These are phyloP conservation scores for Corapipo altera DNA, from an alignment of 2,113 vertebrate genomes.

Conservation along the genomic window DNA sequence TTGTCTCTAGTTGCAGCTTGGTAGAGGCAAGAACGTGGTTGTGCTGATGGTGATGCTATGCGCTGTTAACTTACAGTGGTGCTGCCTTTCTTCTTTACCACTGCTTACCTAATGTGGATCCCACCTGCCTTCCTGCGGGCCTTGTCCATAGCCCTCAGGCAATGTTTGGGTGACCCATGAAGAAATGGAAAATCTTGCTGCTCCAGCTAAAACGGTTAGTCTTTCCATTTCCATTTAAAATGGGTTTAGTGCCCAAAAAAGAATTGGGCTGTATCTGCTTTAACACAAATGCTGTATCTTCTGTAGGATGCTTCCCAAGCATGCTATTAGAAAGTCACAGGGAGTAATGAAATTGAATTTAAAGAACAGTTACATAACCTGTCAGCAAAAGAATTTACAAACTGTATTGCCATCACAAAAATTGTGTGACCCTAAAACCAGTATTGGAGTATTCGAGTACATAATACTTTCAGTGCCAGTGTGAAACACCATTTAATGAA, in stretches of 20 bases:
- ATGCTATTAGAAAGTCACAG: neutral
- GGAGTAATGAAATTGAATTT: neutral
- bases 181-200: slow-evolving; percentile 97
- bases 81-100: slow-evolving; percentile 98
- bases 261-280: neutral
- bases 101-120: slow-evolving; percentile 89
- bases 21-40: slow-evolving; percentile 69
- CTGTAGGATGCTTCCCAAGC: neutral
- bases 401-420: neutral
- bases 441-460: neutral
- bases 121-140: slow-evolving; percentile 75
- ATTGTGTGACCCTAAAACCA: neutral
- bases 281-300: fast-evolving
- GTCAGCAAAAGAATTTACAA: neutral
- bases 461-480: neutral
- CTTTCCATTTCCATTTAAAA: neutral
- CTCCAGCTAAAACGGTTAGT: slow-evolving; percentile 98
- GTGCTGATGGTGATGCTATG: slow-evolving; percentile 87
- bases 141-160: slow-evolving; percentile 88
- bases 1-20: slow-evolving; percentile 66
- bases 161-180: slow-evolving; percentile 99
- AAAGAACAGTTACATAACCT: neutral
- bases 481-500: neutral
- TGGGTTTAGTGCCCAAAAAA: neutral
- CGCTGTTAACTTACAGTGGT: slow-evolving; percentile 94